Evolutionary conservation across 2,797 vertebrate genomes (phyloP).

Genomic region (Sitta carolinensis): DNA sequence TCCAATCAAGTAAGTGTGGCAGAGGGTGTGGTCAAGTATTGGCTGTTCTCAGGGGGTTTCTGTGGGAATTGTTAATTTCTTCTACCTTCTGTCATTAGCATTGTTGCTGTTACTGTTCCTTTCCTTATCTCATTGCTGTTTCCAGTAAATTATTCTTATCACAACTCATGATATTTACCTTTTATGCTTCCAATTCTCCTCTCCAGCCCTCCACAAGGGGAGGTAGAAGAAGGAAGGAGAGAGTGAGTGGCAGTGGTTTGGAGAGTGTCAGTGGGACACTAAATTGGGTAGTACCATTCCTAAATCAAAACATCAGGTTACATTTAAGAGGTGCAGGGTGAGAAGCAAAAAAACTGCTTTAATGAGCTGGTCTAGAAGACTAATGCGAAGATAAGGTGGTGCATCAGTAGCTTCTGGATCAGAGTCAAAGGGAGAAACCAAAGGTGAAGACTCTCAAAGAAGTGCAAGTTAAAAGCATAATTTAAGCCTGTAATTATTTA

Average conservation of each 20-base stretch:
- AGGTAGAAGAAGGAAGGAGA: not conserved
- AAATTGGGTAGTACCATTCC: not conserved
- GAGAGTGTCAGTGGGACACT: not conserved
- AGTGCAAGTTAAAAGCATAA: slow-evolving; percentile 26
- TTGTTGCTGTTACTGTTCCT: not conserved
- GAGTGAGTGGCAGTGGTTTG: not conserved
- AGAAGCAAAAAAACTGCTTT: not conserved
- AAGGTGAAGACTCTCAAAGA: not conserved
- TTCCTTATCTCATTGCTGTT: not conserved
- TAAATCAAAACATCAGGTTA: not conserved
- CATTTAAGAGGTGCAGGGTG: not conserved
- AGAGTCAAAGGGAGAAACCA: not conserved
- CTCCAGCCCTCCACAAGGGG: not conserved
- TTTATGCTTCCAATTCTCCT: not conserved
- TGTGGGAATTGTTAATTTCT: not conserved
- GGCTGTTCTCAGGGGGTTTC: not conserved
- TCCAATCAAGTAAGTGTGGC: accelerated
- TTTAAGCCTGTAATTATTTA: slow-evolving; percentile 16
- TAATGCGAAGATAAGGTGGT: not conserved
- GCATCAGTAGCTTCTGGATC: not conserved
- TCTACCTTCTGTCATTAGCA: not conserved
- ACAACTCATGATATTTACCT: not conserved
- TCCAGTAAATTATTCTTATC: not conserved
- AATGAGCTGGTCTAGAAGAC: not conserved
- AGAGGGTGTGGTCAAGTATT: not conserved